Percentiles rank a stretch among this genome's conserved stretches.
These are phyloP conservation scores for Zhuqinia jingwanae DNA, from an alignment of 2,888 invertebrate genomes.

Conservation along the genomic window DNA sequence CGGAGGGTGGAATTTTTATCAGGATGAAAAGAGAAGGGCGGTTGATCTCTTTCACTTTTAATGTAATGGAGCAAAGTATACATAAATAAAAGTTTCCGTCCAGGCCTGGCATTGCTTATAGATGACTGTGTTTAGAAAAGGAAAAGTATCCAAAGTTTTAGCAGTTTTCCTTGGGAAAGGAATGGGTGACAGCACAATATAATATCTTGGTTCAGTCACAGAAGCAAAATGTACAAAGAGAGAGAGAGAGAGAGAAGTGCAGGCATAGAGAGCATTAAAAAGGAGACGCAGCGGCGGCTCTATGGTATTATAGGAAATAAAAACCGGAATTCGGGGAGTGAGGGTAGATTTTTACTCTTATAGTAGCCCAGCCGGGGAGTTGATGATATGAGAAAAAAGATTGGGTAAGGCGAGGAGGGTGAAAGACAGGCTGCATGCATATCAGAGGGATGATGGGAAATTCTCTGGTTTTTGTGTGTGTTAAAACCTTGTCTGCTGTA, in stretches of 20 bases:
- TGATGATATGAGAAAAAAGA: conserved; percentile 17
- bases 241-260: background rate
- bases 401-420: conserved; percentile 39
- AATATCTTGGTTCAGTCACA: too few species aligned
- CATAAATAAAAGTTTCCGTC: conserved; percentile 24
- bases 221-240: background rate
- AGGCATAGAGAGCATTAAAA: background rate
- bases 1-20: conserved; percentile 62
- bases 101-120: too few species aligned
- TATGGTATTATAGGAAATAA: conserved; percentile 32
- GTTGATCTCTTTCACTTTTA: conserved; percentile 64
- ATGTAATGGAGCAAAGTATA: conserved; percentile 39
- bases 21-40: conserved; percentile 50
- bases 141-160: conserved; percentile 39
- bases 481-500: background rate
- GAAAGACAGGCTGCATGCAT: conserved; percentile 57
- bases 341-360: conserved; percentile 58
- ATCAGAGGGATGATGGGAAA: conserved; percentile 19
- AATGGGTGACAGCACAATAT: conserved; percentile 62
- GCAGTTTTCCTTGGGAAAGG: conserved; percentile 21
- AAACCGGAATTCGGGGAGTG: conserved; percentile 70
- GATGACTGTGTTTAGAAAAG: too few species aligned
- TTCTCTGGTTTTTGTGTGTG: conserved; percentile 18
- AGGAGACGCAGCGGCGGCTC: too few species aligned
- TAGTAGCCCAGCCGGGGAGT: background rate